These are phyloP conservation scores for Drosophila repleta DNA, from an alignment of 1,140 invertebrate genomes.

Conservation along the genomic window DNA sequence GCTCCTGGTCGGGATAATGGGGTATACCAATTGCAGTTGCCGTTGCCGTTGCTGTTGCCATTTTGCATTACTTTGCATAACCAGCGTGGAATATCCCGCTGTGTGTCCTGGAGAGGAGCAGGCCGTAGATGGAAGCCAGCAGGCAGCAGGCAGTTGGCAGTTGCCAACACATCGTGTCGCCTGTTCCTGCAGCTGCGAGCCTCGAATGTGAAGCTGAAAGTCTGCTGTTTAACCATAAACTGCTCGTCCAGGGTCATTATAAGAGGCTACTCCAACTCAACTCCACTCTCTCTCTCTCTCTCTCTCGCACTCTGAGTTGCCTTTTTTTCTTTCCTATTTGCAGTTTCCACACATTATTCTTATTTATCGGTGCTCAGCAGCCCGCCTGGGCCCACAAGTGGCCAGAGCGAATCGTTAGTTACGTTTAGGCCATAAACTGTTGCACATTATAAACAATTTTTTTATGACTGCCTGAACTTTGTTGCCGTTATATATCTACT, in stretches of 20 bases:
- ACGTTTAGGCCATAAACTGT: constrained; percentile 38
- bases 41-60: constrained; percentile 67
- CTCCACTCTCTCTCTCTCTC: background rate
- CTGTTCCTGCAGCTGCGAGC: constrained; percentile 45
- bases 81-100: constrained; percentile 45
- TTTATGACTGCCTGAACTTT: constrained; percentile 18
- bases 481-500: background rate
- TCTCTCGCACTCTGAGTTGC: background rate
- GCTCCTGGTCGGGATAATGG: constrained; percentile 8
- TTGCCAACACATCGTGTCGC: constrained; percentile 37
- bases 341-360: constrained; percentile 63
- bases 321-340: background rate
- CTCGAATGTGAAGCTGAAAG: constrained; percentile 32
- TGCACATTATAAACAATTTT: constrained; percentile 40
- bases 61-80: constrained; percentile 81
- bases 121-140: background rate
- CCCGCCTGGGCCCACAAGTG: constrained; percentile 26
- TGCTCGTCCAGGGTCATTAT: constrained; percentile 73
- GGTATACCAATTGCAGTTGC: constrained; percentile 69
- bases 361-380: constrained; percentile 63
- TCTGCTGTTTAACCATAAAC: constrained; percentile 74
- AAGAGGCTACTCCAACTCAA: constrained; percentile 36
- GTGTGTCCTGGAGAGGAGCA: constrained; percentile 28
- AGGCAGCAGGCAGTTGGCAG: background rate
- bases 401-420: constrained; percentile 27